phyloP scores from a whole-genome alignment of 2,888 invertebrate genomes.

The Autographa pulchrina region DNA sequence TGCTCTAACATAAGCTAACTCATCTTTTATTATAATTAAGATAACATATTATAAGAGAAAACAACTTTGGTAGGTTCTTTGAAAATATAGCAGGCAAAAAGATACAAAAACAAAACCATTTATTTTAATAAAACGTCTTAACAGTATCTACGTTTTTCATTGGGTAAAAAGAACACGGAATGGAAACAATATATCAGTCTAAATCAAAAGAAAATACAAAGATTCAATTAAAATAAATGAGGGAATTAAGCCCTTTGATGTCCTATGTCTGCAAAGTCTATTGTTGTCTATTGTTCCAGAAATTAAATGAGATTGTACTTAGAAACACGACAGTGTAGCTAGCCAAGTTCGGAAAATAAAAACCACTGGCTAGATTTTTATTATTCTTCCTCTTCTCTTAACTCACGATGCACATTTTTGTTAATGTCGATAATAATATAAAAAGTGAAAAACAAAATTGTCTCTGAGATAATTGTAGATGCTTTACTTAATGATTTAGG shows the following conservation, averaged over 20 bases:
- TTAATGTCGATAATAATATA: background rate
- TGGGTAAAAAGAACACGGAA: background rate
- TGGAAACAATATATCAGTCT: background rate
- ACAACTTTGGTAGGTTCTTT: background rate
- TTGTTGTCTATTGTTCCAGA: constrained; percentile 2
- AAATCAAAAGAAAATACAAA: background rate
- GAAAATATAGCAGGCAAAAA: background rate
- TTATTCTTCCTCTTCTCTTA: background rate
- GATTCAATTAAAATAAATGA: constrained; percentile 4
- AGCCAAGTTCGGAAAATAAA: background rate
- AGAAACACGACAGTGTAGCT: background rate
- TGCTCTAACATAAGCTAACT: background rate
- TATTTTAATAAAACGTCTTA: background rate
- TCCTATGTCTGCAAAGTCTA: background rate
- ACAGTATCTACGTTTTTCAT: too few relatives aligned
- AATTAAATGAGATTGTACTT: background rate
- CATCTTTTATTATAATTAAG: background rate
- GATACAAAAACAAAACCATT: background rate
- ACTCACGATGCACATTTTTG: background rate
- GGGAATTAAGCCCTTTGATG: constrained; percentile 1
- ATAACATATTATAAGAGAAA: background rate
- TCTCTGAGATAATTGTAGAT: too few relatives aligned
- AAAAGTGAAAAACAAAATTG: too few relatives aligned
- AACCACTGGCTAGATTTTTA: too few relatives aligned
- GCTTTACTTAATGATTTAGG: too few relatives aligned